phyloP scores from a whole-genome alignment of 2,888 invertebrate species.

The Epinotia bilunana region DNA sequence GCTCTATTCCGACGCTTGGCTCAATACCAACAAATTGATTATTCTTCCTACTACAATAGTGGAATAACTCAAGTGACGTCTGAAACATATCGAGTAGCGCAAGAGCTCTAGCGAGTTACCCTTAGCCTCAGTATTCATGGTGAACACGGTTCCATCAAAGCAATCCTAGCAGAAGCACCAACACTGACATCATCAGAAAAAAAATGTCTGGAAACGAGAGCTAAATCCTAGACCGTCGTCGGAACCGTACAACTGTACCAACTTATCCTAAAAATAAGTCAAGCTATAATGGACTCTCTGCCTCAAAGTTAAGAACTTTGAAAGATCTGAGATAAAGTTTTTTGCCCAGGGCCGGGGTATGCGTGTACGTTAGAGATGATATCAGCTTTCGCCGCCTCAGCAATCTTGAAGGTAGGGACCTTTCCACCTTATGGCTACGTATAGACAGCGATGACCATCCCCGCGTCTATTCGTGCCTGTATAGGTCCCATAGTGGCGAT shows the following conservation, averaged over 20 bases:
- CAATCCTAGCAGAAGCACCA: not conserved
- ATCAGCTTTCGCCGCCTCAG: too few species aligned
- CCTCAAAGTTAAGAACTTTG: conserved; percentile 10
- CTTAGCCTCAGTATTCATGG: not conserved
- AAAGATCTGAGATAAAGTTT: conserved; percentile 22
- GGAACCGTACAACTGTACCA: conserved; percentile 16
- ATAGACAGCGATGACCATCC: too few species aligned
- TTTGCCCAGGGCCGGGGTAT: too few species aligned
- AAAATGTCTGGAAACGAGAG: conserved; percentile 35
- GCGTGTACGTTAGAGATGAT: too few species aligned
- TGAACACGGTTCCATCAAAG: not conserved
- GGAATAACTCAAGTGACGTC: not conserved
- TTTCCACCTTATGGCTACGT: too few species aligned
- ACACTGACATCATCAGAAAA: conserved; percentile 11
- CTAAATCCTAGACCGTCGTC: conserved; percentile 42
- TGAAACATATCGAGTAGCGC: not conserved
- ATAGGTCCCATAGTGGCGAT: too few species aligned
- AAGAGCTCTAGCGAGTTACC: not conserved
- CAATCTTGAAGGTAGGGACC: too few species aligned
- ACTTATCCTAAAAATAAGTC: conserved; percentile 14
- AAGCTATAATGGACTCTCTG: conserved; percentile 6
- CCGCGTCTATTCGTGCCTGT: too few species aligned
- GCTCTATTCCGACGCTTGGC: conserved; percentile 14
- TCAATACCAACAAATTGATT: conserved; percentile 18
- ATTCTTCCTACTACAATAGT: not conserved